A percentile compares a stretch with the other conserved stretches of the same genome.
Conservation (phyloP, 1,140 invertebrate genomes). For the Laupala kohalensis region DNA sequence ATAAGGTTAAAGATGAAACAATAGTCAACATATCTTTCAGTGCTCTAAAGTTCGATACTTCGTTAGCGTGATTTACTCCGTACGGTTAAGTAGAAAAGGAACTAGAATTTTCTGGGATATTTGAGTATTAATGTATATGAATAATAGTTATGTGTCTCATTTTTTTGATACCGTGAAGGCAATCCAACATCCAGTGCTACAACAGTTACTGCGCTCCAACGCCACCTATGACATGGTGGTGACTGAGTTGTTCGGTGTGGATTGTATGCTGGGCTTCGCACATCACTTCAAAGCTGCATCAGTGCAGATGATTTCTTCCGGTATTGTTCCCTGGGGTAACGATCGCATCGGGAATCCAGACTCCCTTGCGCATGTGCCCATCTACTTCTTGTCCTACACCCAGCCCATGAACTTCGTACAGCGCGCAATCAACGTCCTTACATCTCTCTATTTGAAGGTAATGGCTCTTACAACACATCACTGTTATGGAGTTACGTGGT, state of each 20-base stretch:
- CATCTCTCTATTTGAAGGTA: background rate
- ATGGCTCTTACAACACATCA: no score
- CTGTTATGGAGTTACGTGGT: no score
- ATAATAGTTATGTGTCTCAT: no score
- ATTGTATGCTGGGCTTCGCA: slow-evolving; percentile 18
- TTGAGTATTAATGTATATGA: no score
- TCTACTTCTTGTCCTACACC: slow-evolving; percentile 18
- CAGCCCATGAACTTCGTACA: slow-evolving; percentile 22
- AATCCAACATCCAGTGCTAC: background rate
- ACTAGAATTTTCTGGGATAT: no score
- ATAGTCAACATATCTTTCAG: no score
- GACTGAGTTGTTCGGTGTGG: slow-evolving; percentile 16
- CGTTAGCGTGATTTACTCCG: no score
- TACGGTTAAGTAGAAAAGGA: no score
- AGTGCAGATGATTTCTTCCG: slow-evolving; percentile 7
- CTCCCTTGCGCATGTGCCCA: slow-evolving; percentile 23
- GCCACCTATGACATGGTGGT: slow-evolving; percentile 19
- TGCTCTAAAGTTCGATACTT: no score
- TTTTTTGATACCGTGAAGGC: no score
- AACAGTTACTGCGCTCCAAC: background rate
- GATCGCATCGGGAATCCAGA: slow-evolving; percentile 17
- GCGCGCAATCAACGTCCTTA: slow-evolving; percentile 16
- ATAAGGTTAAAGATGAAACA: no score
- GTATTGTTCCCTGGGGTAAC: slow-evolving; percentile 1
- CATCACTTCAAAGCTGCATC: slow-evolving; percentile 16